Base-by-base conservation (phyloP, 2,888 invertebrate genomes). In the Acanthosepion esculentum region DNA sequence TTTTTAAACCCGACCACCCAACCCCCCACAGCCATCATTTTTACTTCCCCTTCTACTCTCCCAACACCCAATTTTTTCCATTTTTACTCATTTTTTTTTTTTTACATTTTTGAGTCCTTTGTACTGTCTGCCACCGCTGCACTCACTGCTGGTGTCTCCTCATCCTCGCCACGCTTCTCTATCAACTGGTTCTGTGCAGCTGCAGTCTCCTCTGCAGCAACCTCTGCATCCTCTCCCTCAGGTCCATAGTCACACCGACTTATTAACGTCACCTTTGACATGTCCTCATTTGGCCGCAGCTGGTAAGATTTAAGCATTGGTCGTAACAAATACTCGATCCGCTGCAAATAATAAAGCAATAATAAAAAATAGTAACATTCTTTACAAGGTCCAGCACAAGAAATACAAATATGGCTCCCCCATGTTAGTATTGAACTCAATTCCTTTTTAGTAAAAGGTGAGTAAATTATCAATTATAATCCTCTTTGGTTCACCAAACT, bases 261-360 rank as follows among this genome's bases (percentile, higher is more conserved):
- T n/a, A 94, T 94, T 59, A 94, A 53, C n/a, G 94, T 94, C 53
- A 94, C 59, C 55, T 94, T 94, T 23, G 53, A 53, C 48, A 94
- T 26, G 55, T 94, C 94, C n/a, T 94, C 94, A 18, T 94, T 94
- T n/a, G 94, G 55, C 94, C 94, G 53, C 33, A 94, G n/a, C 20
- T 94, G 94, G 41, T 94, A 94, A 23, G 94, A 94, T 48, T 94
- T 94, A 20, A 94, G 94, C 94, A 94, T 94, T 94, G 94, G 94
- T 6, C 94, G 94, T n/a, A 94, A 55, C 23, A 94, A 59, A n/a
- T 94, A 94, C 41, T 53, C n/a, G 53, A 94, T 94, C n/a, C 94
- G 26, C 94, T 94, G 94, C 18, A n/a, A 15, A 26, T 12, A 94
- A 94, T 48, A 53, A 94, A 64, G 3, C 23, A 64, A 64, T 26